Conservation (phyloP, 2,797 vertebrate species). For the Microhierax caerulescens region DNA sequence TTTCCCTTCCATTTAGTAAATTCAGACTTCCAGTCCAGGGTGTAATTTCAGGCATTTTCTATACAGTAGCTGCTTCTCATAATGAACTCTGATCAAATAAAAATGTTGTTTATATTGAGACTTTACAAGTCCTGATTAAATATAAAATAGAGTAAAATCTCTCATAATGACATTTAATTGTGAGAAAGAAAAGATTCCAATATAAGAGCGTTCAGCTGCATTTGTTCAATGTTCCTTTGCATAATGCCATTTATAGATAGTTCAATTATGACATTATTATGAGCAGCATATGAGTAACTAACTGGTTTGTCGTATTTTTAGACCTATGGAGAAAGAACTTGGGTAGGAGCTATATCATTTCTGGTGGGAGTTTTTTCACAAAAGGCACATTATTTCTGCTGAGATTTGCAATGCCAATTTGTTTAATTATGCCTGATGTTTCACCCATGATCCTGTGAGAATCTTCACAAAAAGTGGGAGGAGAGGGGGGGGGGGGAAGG, state of each 20-base stretch:
- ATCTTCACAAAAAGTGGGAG: slow-evolving; percentile 34
- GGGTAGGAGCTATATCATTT: slow-evolving; percentile 68
- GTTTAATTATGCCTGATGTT: slow-evolving; percentile 60
- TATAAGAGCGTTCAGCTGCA: slow-evolving; percentile 74
- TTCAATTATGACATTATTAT: slow-evolving; percentile 79
- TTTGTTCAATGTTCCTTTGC: slow-evolving; percentile 74
- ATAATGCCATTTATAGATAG: slow-evolving; percentile 77
- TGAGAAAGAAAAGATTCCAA: slow-evolving; percentile 76
- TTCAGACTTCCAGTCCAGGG: slow-evolving; percentile 70
- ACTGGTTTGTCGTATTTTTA: slow-evolving; percentile 74
- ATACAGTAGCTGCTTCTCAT: slow-evolving; percentile 71
- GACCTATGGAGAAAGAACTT: slow-evolving; percentile 75
- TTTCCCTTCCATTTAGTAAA: slow-evolving; percentile 63
- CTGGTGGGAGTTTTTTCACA: slow-evolving; percentile 57
- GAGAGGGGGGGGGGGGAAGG: neutral
- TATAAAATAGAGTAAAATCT: slow-evolving; percentile 79
- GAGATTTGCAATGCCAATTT: slow-evolving; percentile 57
- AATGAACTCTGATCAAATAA: slow-evolving; percentile 80
- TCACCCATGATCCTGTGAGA: slow-evolving; percentile 40
- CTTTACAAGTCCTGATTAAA: slow-evolving; percentile 78
- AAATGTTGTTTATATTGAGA: slow-evolving; percentile 78
- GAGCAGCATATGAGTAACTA: slow-evolving; percentile 73
- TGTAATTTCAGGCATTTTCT: slow-evolving; percentile 74
- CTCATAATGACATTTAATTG: slow-evolving; percentile 81
- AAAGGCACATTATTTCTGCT: slow-evolving; percentile 57